Conservation (phyloP, 1,140 invertebrate species). For the Leptinotarsa defecta region DNA sequence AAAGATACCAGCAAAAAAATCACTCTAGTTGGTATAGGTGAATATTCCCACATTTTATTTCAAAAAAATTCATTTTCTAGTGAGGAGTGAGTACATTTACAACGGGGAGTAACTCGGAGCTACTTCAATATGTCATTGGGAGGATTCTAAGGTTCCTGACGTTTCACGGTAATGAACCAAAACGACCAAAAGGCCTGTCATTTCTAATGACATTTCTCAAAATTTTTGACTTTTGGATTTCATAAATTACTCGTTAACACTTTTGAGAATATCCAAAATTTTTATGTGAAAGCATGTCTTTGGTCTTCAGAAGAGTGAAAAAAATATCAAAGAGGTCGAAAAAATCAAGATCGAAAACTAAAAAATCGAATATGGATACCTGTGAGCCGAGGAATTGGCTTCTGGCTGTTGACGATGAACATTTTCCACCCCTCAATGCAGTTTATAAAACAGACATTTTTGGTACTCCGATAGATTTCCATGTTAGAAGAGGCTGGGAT, state of each 20-base stretch:
- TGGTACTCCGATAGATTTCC: conserved; percentile 19
- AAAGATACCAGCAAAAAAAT: too few species aligned
- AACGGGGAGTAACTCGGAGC: too few species aligned
- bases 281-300: conserved; percentile 11
- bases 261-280: background rate
- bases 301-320: conserved; percentile 15
- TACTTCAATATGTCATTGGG: too few species aligned
- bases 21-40: too few species aligned
- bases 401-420: background rate
- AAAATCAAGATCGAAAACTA: conserved; percentile 4
- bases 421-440: conserved; percentile 19
- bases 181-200: background rate
- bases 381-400: background rate
- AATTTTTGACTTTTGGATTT: background rate
- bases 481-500: background rate
- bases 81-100: too few species aligned
- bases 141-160: too few species aligned
- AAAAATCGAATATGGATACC: conserved; percentile 3
- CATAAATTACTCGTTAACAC: background rate
- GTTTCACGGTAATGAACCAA: too few species aligned
- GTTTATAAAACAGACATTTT: conserved; percentile 22
- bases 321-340: conserved; percentile 15
- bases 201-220: background rate
- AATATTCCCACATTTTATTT: too few species aligned
- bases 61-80: too few species aligned